Evolutionary conservation across 2,113 vertebrate species (phyloP), one percentile per base, ranked within the genome.

Genomic region (Corapipo altera): DNA sequence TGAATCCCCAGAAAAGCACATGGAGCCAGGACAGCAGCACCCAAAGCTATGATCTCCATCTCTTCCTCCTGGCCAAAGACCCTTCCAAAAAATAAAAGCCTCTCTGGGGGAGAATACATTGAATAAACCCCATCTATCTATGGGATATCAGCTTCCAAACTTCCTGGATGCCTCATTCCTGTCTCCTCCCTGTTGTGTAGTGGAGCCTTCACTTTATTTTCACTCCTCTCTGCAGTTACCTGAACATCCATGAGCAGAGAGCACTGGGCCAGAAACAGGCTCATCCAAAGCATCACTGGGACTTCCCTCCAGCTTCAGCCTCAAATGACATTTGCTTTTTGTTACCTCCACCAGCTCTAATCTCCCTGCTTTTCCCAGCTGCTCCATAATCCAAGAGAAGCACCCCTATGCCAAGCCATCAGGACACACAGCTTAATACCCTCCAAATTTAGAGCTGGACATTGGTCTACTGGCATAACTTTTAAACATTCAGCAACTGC

Each of bases 381-480:
- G 73, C 69, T 77, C 80, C 27, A 33, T 5, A 43, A 84, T 8
- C 76, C 88, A 88, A 35, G 41, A 73, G 69, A 15, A 91, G 33
- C 44, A 43, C 24, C 18, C 23, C 65, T 43, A 26, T 6, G 57
- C 75, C 71, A 74, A 61, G 43, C 27, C 86, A 55, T 2, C 20
- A 57, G 84, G 12, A 57, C 62, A 66, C 32, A 2, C 28, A 69
- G 62, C 70, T 70, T 66, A 66, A 89, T 44, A n/a, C 55, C 70
- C 88, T 89, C 65, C 85, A 84, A 90, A 91, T 85, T 89, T 85
- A 82, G 82, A 87, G 74, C 51, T 87, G 91, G 85, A 69, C 88
- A 41, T 33, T 37, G 88, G 46, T 87, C 70, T 59, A 18, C 44
- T 52, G 55, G 39, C 82, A 74, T 22, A 35, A n/a, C 70, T 62